Base-by-base conservation (phyloP, 1,140 invertebrate species). In the Sinonovacula constricta region DNA sequence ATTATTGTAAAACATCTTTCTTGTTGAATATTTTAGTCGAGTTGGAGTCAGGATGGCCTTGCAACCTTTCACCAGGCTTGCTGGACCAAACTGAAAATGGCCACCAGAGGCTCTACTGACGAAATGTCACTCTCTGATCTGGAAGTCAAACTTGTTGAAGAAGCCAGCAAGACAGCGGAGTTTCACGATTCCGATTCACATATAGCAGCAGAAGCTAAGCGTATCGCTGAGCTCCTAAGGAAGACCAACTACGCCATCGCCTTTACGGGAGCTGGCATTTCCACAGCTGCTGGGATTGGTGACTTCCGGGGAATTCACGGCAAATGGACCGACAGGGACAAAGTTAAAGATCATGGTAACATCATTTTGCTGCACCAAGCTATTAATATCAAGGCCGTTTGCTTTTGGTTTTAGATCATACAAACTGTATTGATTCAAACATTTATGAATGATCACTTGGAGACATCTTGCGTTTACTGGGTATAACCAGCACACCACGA, bases 231-330 rank as follows among this genome's bases (percentile, higher is more conserved):
- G 12, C 81, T 87, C 80, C 22, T 87, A 12, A 77, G 75, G 53
- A 66, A 66, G 30, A 57, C 83, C 2, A 79, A 76, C 31, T 82
- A 86, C 45, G 82, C 81, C 31, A 77, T 86, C 31, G 80, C 76
- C 1, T 87, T 87, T 69, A 87, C 86, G 59, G 97, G 97, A 24
- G 97, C 97, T n/a, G 97, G 97, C 12, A 97, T 99, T 51, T 97
- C 96, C 86, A 98, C 97, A 10, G 94, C 97, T 34, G 96, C 97
- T 79, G 97, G 97, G 14, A 99, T 99, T 88, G 97, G 97, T 34
- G 97, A 99, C 92, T 99, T 98, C 92, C 94, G 97, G 95, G 96
- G 93, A 85, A 86, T 81, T 49, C 80, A 83, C 71, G 88, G 88
- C 15, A 83, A 85, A 67, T 88, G 85, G 85, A 88, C 86, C 33